Evolutionary conservation across 2,888 invertebrate genomes (phyloP).

Genomic region (Napeogenes sylphis): DNA sequence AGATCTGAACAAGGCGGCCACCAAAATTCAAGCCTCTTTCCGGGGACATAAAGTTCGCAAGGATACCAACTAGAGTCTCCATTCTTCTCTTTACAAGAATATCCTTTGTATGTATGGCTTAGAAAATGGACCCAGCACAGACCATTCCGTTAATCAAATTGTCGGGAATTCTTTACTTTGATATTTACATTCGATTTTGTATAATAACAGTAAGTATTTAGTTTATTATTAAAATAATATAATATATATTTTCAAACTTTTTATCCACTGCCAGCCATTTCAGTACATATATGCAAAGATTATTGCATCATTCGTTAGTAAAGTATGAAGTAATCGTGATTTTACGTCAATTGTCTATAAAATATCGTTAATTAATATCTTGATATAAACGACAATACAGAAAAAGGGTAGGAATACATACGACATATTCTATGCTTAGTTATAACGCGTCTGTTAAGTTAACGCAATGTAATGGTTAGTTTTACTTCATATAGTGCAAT

Average conservation of each 20-base stretch:
- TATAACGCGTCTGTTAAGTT: no score
- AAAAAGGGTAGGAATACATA: not conserved
- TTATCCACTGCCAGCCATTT: constrained; percentile 28
- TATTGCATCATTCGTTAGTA: constrained; percentile 37
- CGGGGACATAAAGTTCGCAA: constrained; percentile 93
- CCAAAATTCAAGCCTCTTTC: constrained; percentile 95
- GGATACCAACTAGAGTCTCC: constrained; percentile 75
- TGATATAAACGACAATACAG: constrained; percentile 5
- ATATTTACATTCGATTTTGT: constrained; percentile 1
- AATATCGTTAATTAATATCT: constrained; percentile 42
- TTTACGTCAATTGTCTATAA: constrained; percentile 46
- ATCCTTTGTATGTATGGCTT: constrained; percentile 46
- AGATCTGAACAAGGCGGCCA: constrained; percentile 91
- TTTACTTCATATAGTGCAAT: no score
- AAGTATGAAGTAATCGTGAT: constrained; percentile 39
- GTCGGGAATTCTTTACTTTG: not conserved
- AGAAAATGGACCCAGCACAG: constrained; percentile 14
- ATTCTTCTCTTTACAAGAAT: constrained; percentile 37
- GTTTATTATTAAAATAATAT: not conserved
- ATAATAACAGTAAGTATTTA: not conserved
- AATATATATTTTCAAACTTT: constrained; percentile 3
- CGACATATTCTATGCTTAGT: no score
- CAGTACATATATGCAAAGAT: constrained; percentile 41
- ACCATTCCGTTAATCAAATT: not conserved
- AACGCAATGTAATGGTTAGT: no score